A percentile compares a stretch with the other conserved stretches of the same genome.
Conservation (phyloP, 2,113 vertebrate species). For the Platycercus adscitus region DNA sequence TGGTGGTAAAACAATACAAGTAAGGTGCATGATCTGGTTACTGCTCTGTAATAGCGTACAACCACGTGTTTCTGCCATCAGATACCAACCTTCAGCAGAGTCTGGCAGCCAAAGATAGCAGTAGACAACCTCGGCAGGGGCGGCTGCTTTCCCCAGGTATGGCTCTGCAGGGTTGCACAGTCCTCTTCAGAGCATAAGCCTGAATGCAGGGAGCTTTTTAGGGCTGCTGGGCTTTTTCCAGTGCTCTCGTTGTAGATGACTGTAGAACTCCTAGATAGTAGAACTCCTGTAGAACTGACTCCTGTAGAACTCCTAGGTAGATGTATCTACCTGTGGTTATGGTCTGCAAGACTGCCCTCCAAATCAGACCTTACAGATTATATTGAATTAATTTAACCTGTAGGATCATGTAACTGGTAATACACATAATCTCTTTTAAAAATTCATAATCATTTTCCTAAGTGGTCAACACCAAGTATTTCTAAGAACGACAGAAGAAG, state of each 20-base stretch:
- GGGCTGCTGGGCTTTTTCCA: not conserved
- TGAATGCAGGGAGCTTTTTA: not conserved
- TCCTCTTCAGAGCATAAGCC: not conserved
- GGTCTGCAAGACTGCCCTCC: not conserved
- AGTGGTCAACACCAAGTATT: not conserved
- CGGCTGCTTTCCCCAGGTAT: not conserved
- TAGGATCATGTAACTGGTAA: not conserved
- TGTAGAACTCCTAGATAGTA: not conserved
- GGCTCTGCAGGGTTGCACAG: not conserved
- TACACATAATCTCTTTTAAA: not conserved
- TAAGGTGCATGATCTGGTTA: not conserved
- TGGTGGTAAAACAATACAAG: not conserved
- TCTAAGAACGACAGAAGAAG: not conserved
- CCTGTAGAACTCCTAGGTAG: not conserved
- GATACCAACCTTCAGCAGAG: fast-evolving
- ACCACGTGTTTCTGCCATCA: fast-evolving
- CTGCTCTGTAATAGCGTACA: not conserved
- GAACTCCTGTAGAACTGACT: too few species aligned
- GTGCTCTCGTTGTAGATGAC: not conserved
- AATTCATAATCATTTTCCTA: not conserved
- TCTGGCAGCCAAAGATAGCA: fast-evolving
- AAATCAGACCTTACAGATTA: not conserved
- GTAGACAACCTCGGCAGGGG: not conserved
- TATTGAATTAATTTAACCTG: not conserved
- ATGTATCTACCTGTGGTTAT: not conserved